Evolutionary conservation across 2,113 vertebrate species (phyloP).

Genomic region (Ptilonorhynchus violaceus): DNA sequence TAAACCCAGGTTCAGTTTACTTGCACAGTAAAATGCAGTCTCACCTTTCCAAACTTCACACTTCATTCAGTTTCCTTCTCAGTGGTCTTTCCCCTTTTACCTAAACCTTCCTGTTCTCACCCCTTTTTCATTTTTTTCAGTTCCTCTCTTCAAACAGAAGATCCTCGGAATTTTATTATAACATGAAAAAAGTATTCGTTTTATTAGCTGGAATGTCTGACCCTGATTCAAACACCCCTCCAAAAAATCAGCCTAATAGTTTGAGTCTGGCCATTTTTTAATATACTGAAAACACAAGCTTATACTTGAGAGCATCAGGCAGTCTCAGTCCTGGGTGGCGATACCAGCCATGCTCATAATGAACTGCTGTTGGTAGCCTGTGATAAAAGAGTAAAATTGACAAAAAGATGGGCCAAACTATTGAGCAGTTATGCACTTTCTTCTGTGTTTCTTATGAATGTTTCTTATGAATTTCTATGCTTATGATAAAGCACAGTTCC

Average conservation of each 20-base stretch:
- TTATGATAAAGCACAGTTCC: background rate
- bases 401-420: background rate
- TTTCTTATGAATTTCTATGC: no score
- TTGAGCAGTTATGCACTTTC: background rate
- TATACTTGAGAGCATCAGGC: background rate
- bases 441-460: background rate
- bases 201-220: background rate
- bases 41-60: background rate
- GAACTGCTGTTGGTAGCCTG: background rate
- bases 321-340: background rate
- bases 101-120: background rate
- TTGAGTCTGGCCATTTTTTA: background rate
- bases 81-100: background rate
- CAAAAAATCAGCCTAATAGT: background rate
- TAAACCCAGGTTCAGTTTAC: background rate
- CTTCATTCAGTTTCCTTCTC: background rate
- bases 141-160: background rate
- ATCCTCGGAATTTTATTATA: background rate
- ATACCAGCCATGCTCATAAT: background rate
- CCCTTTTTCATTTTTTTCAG: background rate
- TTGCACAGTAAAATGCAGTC: background rate
- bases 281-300: background rate
- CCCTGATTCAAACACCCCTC: background rate
- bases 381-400: background rate
- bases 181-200: background rate